Evolutionary conservation across 1,140 invertebrate genomes (phyloP).

Genomic region (Metopolophium dirhodum): DNA sequence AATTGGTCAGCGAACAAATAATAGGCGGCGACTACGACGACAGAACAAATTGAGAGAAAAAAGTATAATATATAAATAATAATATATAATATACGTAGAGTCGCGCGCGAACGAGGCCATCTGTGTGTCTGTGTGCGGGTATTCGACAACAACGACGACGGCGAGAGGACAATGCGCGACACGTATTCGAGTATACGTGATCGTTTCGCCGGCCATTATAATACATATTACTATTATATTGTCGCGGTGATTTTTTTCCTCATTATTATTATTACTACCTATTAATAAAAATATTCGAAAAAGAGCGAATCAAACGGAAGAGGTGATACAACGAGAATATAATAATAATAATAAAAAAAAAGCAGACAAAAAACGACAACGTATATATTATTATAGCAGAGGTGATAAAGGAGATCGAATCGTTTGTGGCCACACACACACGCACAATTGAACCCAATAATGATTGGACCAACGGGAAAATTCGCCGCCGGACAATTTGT

Average conservation of each 20-base stretch:
- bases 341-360: neutral
- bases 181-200: conserved; percentile 50
- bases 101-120: conserved; percentile 37
- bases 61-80: neutral
- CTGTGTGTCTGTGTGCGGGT: neutral
- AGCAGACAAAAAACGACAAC: neutral
- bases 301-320: conserved; percentile 42
- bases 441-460: conserved; percentile 26
- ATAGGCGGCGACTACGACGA: neutral
- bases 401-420: conserved; percentile 51
- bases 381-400: neutral
- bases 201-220: conserved; percentile 50
- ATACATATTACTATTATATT: neutral
- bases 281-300: conserved; percentile 40
- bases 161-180: conserved; percentile 37
- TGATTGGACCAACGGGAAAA: conserved; percentile 47
- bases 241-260: conserved; percentile 23
- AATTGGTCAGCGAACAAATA: conserved; percentile 36
- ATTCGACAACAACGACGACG: neutral
- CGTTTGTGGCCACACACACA: conserved; percentile 42
- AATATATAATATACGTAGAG: neutral
- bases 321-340: neutral
- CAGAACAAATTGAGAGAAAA: conserved; percentile 42
- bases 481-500: conserved; percentile 46
- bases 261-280: neutral